Base-by-base conservation (phyloP, 2,797 vertebrate species). In the Melanotaenia parkinsoni region DNA sequence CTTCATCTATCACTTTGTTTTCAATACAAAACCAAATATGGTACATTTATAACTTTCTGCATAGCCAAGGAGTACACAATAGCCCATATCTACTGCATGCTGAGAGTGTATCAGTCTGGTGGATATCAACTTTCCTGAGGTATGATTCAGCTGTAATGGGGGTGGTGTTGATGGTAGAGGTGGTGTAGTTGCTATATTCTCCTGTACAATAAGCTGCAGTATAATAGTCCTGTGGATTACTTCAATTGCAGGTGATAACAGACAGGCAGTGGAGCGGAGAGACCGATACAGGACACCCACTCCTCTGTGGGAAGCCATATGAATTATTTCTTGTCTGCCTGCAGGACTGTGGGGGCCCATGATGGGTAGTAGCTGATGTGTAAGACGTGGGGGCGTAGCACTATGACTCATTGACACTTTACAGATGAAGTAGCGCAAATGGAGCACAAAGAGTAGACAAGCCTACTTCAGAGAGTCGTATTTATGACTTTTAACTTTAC, bases 171-270 rank as follows among this genome's bases (percentile, higher is more conserved):
- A 54, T 43, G 71, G 47, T 24, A 63, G 20, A 57, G 74, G 66
- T 65, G 70, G 50, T 62, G 78, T 70, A 87, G 91, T 89, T 88
- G 92, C 86, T 95, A 93, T 94, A 95, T 95, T 94, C 90, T 86
- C 87, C 93, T 92, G 87, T 92, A 94, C 95, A 95, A 95, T 96
- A 95, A 93, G 90, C 86, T 84, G 87, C 69, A 70, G 90, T 92
- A 94, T 95, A 95, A 96, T 96, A 90, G 93, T 85, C 85, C 68
- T 78, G 91, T 92, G 94, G 95, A 96, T 97, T 96, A 96, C 90
- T 93, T 96, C 94, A 96, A 95, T 95, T 93, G 95, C 93, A 93
- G 93, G 95, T 94, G 95, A 96, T 96, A 96, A 96, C 95, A 96
- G 96, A 95, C 94, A 89, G 89, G 93, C 93, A 91, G 90, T 86